A percentile compares a stretch with the other conserved stretches of the same genome.
These are phyloP conservation scores for Heterodera carotae DNA, from an alignment of 1,140 invertebrate species.

Conservation along the genomic window DNA sequence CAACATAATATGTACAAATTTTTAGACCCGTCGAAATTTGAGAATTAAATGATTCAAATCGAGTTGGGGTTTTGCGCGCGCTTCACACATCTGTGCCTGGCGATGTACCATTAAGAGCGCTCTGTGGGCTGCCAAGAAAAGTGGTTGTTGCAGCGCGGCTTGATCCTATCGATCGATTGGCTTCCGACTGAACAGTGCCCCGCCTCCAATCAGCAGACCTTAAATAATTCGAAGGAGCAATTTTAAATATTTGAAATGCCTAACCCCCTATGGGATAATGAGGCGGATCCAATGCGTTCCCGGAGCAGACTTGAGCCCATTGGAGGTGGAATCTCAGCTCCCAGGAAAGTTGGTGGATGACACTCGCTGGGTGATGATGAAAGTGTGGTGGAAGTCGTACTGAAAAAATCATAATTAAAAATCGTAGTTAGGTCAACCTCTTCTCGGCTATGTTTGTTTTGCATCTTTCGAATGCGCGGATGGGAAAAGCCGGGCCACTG, in stretches of 20 bases:
- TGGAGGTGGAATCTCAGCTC: neutral
- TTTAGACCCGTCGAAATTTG: too few species aligned
- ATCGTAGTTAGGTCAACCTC: neutral
- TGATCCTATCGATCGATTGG: neutral
- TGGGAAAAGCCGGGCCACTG: neutral
- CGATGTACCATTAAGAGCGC: neutral
- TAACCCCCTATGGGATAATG: neutral
- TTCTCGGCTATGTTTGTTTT: neutral
- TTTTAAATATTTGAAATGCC: neutral
- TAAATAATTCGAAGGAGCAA: neutral
- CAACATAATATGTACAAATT: too few species aligned
- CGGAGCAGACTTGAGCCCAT: neutral
- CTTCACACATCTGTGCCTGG: neutral
- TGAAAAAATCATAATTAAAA: neutral
- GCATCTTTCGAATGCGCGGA: constrained; percentile 3
- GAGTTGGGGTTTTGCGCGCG: neutral
- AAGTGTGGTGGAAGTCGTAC: neutral
- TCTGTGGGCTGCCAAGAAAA: constrained; percentile 3
- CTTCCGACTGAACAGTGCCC: neutral
- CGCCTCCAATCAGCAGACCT: neutral
- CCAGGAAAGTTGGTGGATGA: neutral
- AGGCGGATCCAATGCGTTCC: neutral
- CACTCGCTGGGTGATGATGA: neutral
- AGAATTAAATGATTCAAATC: neutral
- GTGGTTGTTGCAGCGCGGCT: constrained; percentile 4